Percentiles rank a stretch among this genome's conserved stretches.
phyloP scores from a whole-genome alignment of 1,140 invertebrate genomes.

The Drosophila carrolli region DNA sequence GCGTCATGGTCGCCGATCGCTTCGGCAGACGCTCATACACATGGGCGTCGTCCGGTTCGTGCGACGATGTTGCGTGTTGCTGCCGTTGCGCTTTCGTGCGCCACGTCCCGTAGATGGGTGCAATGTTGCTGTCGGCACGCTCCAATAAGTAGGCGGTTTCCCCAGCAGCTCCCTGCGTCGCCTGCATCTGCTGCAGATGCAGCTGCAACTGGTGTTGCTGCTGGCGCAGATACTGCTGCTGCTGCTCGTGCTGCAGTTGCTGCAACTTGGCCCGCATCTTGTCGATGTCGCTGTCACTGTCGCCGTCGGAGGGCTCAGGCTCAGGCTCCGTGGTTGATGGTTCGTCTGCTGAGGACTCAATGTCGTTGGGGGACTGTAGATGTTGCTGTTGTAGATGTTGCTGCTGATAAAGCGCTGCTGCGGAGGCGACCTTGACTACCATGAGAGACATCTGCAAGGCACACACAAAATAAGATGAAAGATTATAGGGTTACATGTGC shows the following conservation, averaged over 20 bases:
- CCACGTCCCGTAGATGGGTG: constrained; percentile 83
- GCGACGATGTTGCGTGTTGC: constrained; percentile 53
- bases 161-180: constrained; percentile 49
- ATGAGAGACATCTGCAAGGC: constrained; percentile 76
- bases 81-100: constrained; percentile 84
- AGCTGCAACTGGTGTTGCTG: constrained; percentile 69
- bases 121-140: constrained; percentile 72
- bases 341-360: constrained; percentile 42
- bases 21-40: constrained; percentile 77
- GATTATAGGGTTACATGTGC: background rate
- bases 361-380: constrained; percentile 49
- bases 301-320: constrained; percentile 16
- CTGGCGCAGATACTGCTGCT: constrained; percentile 69
- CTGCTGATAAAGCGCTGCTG: constrained; percentile 69
- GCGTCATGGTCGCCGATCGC: constrained; percentile 78
- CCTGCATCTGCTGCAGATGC: constrained; percentile 67
- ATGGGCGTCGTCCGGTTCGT: constrained; percentile 53
- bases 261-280: constrained; percentile 81
- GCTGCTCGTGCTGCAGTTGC: constrained; percentile 74
- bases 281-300: constrained; percentile 64
- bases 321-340: constrained; percentile 11
- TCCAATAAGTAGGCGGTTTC: constrained; percentile 84
- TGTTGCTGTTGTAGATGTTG: constrained; percentile 49
- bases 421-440: constrained; percentile 81
- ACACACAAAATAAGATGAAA: background rate